phyloP scores from a whole-genome alignment of 2,113 vertebrate species.

The Callaeas wilsoni region DNA sequence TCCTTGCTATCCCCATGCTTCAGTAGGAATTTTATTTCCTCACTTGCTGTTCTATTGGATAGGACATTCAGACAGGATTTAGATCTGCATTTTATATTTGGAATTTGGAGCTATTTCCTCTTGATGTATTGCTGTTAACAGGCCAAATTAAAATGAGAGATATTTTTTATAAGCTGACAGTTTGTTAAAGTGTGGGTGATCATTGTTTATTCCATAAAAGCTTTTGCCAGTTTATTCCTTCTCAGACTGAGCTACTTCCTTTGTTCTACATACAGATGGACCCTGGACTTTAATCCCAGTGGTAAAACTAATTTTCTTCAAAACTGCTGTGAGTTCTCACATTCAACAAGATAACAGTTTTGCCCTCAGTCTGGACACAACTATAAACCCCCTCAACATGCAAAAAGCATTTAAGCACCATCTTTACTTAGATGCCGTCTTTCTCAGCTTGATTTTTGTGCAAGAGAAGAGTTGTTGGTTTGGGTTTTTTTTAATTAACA shows the following conservation, averaged over 20 bases:
- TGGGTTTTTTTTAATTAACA: neutral
- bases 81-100: conserved; percentile 16
- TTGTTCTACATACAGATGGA: neutral
- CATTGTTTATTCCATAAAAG: neutral
- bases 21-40: neutral
- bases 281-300: neutral
- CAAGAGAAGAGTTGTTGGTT: neutral
- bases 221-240: neutral
- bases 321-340: neutral
- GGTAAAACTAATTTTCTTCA: neutral
- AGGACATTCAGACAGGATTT: neutral
- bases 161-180: neutral
- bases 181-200: neutral
- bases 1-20: neutral
- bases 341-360: neutral
- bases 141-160: neutral
- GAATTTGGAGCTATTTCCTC: neutral
- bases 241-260: neutral
- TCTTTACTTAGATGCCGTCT: neutral
- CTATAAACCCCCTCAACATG: neutral
- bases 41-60: neutral
- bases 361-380: neutral
- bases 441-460: neutral
- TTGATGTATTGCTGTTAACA: neutral
- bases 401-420: neutral